Conservation (phyloP, 1,140 invertebrate genomes). For the Atopsyche davidsoni region DNA sequence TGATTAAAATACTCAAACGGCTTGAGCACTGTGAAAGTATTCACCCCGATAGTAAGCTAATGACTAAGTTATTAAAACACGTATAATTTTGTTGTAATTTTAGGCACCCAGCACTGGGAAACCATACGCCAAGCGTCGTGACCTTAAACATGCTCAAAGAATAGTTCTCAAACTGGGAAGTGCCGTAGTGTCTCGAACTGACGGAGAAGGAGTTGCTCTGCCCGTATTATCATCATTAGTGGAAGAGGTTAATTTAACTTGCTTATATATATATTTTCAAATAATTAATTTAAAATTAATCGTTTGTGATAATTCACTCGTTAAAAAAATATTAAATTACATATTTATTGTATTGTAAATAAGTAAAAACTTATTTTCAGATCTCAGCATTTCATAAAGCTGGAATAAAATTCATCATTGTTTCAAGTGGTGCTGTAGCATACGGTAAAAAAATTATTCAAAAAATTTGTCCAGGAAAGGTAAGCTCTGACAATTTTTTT, state of each 20-base stretch:
- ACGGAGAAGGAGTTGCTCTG: conserved; percentile 81
- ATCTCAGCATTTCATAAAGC: conserved; percentile 80
- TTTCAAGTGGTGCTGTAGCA: conserved; percentile 86
- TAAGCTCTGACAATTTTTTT: background rate
- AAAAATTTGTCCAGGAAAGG: background rate
- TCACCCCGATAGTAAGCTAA: too few relatives aligned
- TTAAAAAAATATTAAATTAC: background rate
- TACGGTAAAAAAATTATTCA: conserved; percentile 63
- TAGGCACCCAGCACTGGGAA: too few relatives aligned
- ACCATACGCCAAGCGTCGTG: conserved; percentile 60
- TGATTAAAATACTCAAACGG: too few relatives aligned
- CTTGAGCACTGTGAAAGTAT: too few relatives aligned
- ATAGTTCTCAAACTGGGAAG: conserved; percentile 85
- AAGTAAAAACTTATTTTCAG: too few relatives aligned
- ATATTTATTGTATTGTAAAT: conserved; percentile 3
- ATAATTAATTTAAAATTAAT: background rate
- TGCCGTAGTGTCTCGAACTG: conserved; percentile 82
- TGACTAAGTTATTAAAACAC: too few relatives aligned
- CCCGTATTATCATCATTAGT: conserved; percentile 85
- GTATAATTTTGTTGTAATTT: too few relatives aligned
- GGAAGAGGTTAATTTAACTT: conserved; percentile 62
- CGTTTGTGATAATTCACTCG: conserved; percentile 1
- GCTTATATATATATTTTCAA: background rate
- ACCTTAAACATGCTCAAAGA: conserved; percentile 68
- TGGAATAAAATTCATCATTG: conserved; percentile 80